Conservation (phyloP, 92 coral and sea anemone species). For the Heteractis magnifica region DNA sequence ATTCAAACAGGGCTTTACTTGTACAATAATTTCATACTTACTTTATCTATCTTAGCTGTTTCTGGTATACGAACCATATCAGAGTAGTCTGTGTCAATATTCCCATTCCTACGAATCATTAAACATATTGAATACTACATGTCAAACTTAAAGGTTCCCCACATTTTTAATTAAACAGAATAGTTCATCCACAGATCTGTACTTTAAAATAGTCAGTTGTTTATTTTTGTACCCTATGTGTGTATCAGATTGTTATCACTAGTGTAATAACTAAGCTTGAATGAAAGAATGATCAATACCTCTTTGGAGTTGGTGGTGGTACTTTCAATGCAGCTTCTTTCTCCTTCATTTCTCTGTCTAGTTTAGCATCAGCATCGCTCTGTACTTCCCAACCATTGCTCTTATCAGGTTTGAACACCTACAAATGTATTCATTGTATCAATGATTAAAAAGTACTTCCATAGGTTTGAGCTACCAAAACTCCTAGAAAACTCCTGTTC, state of each 20-base stretch:
- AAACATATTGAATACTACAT: background rate
- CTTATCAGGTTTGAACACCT: constrained; percentile 93
- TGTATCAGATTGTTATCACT: background rate
- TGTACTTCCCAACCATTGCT: constrained; percentile 89
- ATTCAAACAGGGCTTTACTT: background rate
- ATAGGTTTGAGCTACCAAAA: background rate
- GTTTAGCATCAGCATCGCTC: constrained; percentile 80
- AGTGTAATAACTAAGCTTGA: background rate
- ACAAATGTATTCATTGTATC: background rate
- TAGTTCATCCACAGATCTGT: too few relatives aligned
- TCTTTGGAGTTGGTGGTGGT: constrained; percentile 58
- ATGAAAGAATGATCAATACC: constrained; percentile 6
- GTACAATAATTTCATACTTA: constrained; percentile 33
- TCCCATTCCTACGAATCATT: constrained; percentile 74
- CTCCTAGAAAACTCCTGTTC: too few relatives aligned
- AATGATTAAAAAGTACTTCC: too few relatives aligned
- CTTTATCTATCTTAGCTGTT: constrained; percentile 64
- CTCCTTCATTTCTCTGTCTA: constrained; percentile 72
- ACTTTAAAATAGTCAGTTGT: too few relatives aligned
- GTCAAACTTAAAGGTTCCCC: background rate
- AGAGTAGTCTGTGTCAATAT: constrained; percentile 66
- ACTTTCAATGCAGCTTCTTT: constrained; percentile 68
- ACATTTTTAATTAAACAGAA: too few relatives aligned
- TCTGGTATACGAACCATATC: constrained; percentile 87
- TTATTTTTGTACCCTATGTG: too few relatives aligned